A percentile compares a stretch with the other conserved stretches of the same genome.
Conservation (phyloP, 2,888 invertebrate species). For the Xanthia togata region DNA sequence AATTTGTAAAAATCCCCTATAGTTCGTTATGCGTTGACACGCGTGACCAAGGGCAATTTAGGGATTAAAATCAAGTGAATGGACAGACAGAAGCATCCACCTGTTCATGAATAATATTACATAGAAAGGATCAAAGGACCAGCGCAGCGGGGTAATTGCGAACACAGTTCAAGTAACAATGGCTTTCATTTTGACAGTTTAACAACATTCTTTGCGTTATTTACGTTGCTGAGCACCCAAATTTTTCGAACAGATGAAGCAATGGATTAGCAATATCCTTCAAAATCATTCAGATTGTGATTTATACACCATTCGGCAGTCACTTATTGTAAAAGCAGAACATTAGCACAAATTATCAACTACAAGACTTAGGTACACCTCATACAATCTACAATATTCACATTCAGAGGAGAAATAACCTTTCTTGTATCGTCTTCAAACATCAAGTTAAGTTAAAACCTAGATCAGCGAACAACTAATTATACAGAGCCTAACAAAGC, state of each 20-base stretch:
- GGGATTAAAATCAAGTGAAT: constrained; percentile 8
- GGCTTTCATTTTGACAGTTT: too few relatives aligned
- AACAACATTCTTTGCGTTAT: too few relatives aligned
- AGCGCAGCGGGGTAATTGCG: too few relatives aligned
- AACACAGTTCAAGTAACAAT: too few relatives aligned
- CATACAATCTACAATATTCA: not conserved
- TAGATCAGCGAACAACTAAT: constrained; percentile 28
- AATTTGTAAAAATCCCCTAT: not conserved
- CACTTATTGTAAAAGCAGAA: too few relatives aligned
- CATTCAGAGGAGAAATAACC: not conserved
- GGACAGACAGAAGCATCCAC: not conserved
- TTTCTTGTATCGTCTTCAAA: not conserved
- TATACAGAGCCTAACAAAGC: constrained; percentile 27
- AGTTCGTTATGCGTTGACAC: not conserved
- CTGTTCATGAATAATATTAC: constrained; percentile 2
- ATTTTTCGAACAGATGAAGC: too few relatives aligned
- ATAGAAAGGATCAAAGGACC: not conserved
- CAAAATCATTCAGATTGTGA: too few relatives aligned
- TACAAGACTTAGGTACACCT: not conserved
- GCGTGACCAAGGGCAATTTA: constrained; percentile 3
- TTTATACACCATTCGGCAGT: too few relatives aligned
- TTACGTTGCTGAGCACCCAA: too few relatives aligned
- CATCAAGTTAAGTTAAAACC: constrained; percentile 9
- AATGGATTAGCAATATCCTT: too few relatives aligned
- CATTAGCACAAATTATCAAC: not conserved